Percentiles rank a stretch among this genome's conserved stretches.
Conservation (phyloP, 1,140 invertebrate species). For the Triops longicaudatus region DNA sequence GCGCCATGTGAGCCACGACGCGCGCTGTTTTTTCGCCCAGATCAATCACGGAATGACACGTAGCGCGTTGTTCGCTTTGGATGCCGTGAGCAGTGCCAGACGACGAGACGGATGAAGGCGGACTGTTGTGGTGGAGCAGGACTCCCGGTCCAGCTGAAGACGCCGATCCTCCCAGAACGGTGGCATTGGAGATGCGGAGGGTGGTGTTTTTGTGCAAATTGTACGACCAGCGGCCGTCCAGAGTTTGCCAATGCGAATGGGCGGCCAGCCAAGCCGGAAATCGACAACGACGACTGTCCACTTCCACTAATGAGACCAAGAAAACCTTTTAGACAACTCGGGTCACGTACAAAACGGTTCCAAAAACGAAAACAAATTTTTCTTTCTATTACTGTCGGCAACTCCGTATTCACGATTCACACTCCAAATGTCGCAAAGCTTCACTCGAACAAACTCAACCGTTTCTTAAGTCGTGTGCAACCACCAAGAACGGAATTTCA, state of each 20-base stretch:
- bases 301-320: conserved; percentile 40
- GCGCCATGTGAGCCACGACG: conserved; percentile 27
- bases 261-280: conserved; percentile 66
- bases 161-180: conserved; percentile 14
- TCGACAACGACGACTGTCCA: conserved; percentile 53
- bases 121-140: conserved; percentile 2
- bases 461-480: too few relatives aligned
- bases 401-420: too few relatives aligned
- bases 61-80: conserved; percentile 22
- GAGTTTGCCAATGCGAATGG: conserved; percentile 66
- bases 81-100: not conserved
- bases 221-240: conserved; percentile 62
- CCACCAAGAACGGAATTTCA: too few relatives aligned
- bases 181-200: conserved; percentile 48
- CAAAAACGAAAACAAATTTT: too few relatives aligned
- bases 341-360: too few relatives aligned
- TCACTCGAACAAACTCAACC: too few relatives aligned
- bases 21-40: conserved; percentile 22
- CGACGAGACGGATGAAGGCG: conserved; percentile 19
- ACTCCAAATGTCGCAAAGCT: too few relatives aligned
- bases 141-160: conserved; percentile 29
- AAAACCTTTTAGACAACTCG: too few relatives aligned
- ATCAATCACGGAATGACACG: conserved; percentile 26
- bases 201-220: conserved; percentile 64
- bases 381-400: too few relatives aligned